Conservation (phyloP, 2,888 invertebrate genomes). For the Watsonalla binaria region DNA sequence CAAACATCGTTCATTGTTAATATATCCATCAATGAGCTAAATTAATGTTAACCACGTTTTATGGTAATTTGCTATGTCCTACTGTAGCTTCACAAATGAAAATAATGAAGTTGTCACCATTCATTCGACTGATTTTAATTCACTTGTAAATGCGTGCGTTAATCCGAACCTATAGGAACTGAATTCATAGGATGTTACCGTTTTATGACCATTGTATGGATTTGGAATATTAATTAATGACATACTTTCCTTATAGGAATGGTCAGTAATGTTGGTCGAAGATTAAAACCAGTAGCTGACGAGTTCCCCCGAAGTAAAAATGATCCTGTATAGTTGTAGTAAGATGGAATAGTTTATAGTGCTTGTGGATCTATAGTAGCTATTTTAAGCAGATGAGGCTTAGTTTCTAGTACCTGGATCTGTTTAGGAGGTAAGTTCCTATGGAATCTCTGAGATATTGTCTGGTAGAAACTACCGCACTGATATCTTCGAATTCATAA, state of each 20-base stretch:
- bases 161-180: conserved; percentile 23
- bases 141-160: conserved; percentile 41
- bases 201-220: conserved; percentile 18
- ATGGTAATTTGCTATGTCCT: conserved; percentile 43
- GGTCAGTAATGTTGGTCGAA: neutral
- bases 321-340: too few species aligned
- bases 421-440: too few species aligned
- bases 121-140: conserved; percentile 44
- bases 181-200: conserved; percentile 22
- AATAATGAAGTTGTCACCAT: conserved; percentile 54
- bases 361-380: too few species aligned
- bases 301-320: too few species aligned
- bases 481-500: too few species aligned
- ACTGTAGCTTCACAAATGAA: conserved; percentile 35
- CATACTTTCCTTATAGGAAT: neutral
- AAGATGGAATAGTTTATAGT: too few species aligned
- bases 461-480: too few species aligned
- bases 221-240: conserved; percentile 1
- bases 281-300: too few species aligned
- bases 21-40: conserved; percentile 43
- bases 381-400: too few species aligned
- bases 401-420: too few species aligned
- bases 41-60: conserved; percentile 52
- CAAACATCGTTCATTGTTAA: conserved; percentile 7
- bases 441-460: too few species aligned